These are phyloP conservation scores for Pteropus alecto DNA, from an alignment of 2,113 vertebrate species.

Conservation along the genomic window DNA sequence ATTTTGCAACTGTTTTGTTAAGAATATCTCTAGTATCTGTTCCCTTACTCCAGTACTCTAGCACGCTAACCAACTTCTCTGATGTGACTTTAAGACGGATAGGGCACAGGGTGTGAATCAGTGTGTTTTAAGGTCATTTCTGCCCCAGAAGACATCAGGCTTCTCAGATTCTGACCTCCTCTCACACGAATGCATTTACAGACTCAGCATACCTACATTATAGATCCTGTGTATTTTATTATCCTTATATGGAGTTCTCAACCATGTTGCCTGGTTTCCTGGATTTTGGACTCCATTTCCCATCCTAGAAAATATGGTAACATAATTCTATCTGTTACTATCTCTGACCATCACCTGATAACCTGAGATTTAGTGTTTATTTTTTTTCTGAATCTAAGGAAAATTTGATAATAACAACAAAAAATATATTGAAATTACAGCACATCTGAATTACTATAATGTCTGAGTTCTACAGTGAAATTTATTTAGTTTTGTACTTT, in stretches of 20 bases:
- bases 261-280: not conserved
- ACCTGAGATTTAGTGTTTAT: not conserved
- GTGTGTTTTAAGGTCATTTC: not conserved
- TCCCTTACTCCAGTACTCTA: accelerated
- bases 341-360: not conserved
- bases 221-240: not conserved
- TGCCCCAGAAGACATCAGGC: not conserved
- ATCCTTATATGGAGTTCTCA: not conserved
- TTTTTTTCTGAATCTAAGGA: not conserved
- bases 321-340: not conserved
- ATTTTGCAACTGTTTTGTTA: not conserved
- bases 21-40: not conserved
- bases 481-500: not conserved
- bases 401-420: not conserved
- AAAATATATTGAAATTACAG: not conserved
- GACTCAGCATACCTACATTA: not conserved
- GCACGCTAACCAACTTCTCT: not conserved
- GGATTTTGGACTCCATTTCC: not conserved
- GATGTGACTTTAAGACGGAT: not conserved
- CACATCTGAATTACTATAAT: not conserved
- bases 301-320: not conserved
- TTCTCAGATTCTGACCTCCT: not conserved
- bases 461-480: not conserved
- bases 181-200: not conserved
- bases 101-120: accelerated